phyloP scores from a whole-genome alignment of 2,113 vertebrate species.

The Petaurus breviceps region DNA sequence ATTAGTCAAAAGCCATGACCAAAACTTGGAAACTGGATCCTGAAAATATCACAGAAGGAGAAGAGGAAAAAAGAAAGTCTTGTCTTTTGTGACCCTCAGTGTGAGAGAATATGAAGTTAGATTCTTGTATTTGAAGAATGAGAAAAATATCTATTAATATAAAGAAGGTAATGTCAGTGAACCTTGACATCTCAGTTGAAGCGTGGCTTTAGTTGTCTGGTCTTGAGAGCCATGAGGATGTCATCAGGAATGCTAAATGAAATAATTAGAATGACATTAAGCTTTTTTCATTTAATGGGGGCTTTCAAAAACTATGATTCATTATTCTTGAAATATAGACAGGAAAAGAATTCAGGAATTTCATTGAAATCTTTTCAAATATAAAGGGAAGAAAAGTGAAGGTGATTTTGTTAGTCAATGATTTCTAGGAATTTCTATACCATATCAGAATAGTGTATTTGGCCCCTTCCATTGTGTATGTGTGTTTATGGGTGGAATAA shows the following conservation, averaged over 20 bases:
- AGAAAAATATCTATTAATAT: slow-evolving; percentile 5
- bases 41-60: background rate
- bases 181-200: background rate
- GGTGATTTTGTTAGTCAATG: background rate
- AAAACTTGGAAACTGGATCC: background rate
- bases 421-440: background rate
- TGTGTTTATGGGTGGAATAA: background rate
- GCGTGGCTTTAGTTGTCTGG: background rate
- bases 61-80: background rate
- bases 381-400: background rate
- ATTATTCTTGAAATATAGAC: background rate
- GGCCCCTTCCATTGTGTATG: background rate
- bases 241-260: background rate
- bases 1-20: background rate
- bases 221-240: slow-evolving; percentile 36
- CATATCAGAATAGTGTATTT: background rate
- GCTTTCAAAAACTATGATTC: background rate
- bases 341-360: background rate
- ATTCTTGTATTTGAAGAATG: background rate
- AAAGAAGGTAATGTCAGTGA: background rate
- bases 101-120: background rate
- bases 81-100: background rate
- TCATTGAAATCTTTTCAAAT: slow-evolving; percentile 11
- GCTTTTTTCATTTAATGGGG: background rate
- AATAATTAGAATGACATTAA: background rate